Evolutionary conservation across 2,797 vertebrate genomes (phyloP).

Genomic region (Urosaurus nigricauda): DNA sequence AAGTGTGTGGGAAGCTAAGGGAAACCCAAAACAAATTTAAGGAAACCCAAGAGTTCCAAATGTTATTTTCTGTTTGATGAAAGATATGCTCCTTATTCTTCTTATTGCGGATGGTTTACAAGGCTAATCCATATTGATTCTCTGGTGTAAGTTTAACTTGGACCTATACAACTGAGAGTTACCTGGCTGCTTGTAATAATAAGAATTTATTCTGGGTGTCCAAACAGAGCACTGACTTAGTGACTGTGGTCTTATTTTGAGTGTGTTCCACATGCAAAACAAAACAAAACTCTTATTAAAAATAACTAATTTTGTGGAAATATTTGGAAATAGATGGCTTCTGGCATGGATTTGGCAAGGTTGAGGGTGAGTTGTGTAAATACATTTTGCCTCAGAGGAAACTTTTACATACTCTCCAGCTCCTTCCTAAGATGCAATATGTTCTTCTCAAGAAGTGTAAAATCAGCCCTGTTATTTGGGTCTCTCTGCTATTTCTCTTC

Average conservation of each 20-base stretch:
- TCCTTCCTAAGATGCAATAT: not conserved
- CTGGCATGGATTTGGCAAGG: not conserved
- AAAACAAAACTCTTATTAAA: not conserved
- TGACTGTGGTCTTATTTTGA: not conserved
- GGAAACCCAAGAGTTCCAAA: no score
- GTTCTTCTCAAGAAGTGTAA: not conserved
- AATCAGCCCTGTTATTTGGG: not conserved
- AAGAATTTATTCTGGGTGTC: not conserved
- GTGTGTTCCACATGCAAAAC: not conserved
- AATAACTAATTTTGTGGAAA: no score
- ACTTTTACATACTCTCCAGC: not conserved
- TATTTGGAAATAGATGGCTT: not conserved
- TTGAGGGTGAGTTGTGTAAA: not conserved
- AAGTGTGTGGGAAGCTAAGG: no score
- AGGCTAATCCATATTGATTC: not conserved
- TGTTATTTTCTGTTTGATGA: no score
- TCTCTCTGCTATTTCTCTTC: conserved; percentile 40
- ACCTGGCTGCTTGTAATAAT: not conserved
- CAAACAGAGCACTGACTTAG: not conserved
- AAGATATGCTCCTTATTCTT: no score
- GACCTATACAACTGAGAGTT: not conserved
- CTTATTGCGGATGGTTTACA: not conserved
- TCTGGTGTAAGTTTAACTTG: not conserved
- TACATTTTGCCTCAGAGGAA: not conserved
- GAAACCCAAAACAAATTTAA: no score